Evolutionary conservation across 37 sponge, comb jelly and placozoan genomes (phyloP).

Genomic region (Chondrosia reniformis): DNA sequence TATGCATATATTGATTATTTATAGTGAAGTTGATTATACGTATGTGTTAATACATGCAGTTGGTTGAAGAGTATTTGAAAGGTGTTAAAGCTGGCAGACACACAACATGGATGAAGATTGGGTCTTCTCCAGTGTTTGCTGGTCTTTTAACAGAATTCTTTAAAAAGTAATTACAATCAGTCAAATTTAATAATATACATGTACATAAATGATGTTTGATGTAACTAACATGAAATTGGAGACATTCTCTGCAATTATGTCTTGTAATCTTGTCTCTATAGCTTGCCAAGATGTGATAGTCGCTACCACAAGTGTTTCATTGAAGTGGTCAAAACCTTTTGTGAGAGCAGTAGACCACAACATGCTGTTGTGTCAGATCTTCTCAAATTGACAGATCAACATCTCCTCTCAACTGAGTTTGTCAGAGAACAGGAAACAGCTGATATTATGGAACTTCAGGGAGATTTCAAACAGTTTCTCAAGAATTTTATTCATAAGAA

Average conservation of each 20-base stretch:
- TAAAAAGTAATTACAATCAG: background rate
- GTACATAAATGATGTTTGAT: background rate
- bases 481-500: background rate
- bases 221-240: background rate
- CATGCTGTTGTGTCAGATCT: background rate
- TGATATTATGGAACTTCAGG: background rate
- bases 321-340: too few relatives aligned
- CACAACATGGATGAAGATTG: too few relatives aligned
- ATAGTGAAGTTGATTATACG: too few relatives aligned
- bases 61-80: too few relatives aligned
- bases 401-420: background rate
- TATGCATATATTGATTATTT: too few relatives aligned
- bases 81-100: too few relatives aligned
- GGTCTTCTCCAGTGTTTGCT: background rate
- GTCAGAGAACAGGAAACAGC: slow-evolving; percentile 10
- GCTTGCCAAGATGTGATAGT: background rate
- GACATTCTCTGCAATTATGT: too few relatives aligned
- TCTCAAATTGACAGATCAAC: background rate
- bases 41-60: too few relatives aligned
- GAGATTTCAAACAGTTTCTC: background rate
- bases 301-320: background rate
- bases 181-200: background rate
- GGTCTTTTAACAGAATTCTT: background rate
- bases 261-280: background rate
- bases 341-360: too few relatives aligned